Evolutionary conservation across 2,113 vertebrate species (phyloP), one percentile per base, ranked within the genome.

Genomic region (Thymallus thymallus): DNA sequence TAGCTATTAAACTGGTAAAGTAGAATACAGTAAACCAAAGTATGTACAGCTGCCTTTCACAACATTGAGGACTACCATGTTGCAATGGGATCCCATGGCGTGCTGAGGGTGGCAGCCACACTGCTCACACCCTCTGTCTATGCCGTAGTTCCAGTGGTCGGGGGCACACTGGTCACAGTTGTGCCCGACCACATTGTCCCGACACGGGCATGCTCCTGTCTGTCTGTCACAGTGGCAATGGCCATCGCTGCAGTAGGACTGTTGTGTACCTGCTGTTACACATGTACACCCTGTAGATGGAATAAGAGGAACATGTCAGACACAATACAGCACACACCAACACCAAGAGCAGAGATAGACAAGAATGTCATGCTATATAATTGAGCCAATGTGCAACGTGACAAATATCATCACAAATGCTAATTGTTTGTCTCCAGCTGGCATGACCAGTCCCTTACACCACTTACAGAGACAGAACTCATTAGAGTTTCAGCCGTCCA

Each of bases 71-170:
- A 90, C 91, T 80, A 96, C 95, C 91, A 70, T 84, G 76, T 97
- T 92, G 71, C 95, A 97, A 84, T 90, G 71, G 0, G 60, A 51
- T 9, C 90, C 88, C 58, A 90, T 55, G 45, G 93, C 69, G 0
- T 89, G 92, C 0, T 65, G 82, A 0, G 77, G 84, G 74, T 93
- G 76, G 60, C 95, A 96, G 76, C 35, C 65, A 0, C 95, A 97
- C 1, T 91, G 84, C 77, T 96, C 81, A 0, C 94, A 97, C 76
- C 95, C 95, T 22, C 3, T 1, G 0, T 81, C 66, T 0, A 78
- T 88, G 0, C 95, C 94, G 0, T 94, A 92, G 74, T 87, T 94
- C 95, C 95, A 96, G 89, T 95, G 94, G 71, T 95, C 81, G 0
- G 86, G 58, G 6, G 87, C 86, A 0, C 95, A 96, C 80, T 64